Base-by-base conservation (phyloP, 2,888 invertebrate species). In the Nemotelus pantherinus region DNA sequence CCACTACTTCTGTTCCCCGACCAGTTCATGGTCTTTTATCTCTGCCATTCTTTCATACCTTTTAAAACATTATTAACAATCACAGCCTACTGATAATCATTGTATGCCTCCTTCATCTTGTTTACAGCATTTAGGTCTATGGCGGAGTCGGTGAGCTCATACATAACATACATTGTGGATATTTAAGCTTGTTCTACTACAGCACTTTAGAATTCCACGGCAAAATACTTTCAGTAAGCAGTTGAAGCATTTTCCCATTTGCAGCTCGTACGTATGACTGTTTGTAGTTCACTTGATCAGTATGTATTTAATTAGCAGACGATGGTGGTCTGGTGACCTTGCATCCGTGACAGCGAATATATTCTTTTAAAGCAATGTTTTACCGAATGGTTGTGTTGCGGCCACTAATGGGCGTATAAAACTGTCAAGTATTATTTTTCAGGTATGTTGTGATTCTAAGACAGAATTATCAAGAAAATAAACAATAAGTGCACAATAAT, bases 221-320 rank as follows among this genome's bases (percentile, higher is more conserved):
- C 9, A 70, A 70, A 70, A 55, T 55, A 44, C 53, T 68, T 53
- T 68, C 50, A 43, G 41, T 50, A 68, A 43, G 41, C 43, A n/a
- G 25, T 25, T 25, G 25, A 25, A 25, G 25, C 25, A 25, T 25
- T 25, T 39, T 47, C n/a, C 55, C 53, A 53, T 70, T 55, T 9
- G 70, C 43, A 44, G 55, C 70, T 3, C 39, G 6, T 2, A 55
- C 55, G 39, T 25, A 53, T 4, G 41, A 70, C 55, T 70, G 43
- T 53, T 70, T 60, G 74, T 48, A 63, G 48, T 60, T 63, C 48
- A 41, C 63, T 74, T 74, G 74, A 48, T 50, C 74, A 63, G 74
- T 25, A 1, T 25, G 25, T 47, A 74, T 74, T 74, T 74, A 74
- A 74, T 74, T 74, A 74, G 74, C 63, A 53, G 70, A 70, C 60